Evolutionary conservation across 2,113 vertebrate genomes (phyloP).

Genomic region (Lichenostomus cassidix): DNA sequence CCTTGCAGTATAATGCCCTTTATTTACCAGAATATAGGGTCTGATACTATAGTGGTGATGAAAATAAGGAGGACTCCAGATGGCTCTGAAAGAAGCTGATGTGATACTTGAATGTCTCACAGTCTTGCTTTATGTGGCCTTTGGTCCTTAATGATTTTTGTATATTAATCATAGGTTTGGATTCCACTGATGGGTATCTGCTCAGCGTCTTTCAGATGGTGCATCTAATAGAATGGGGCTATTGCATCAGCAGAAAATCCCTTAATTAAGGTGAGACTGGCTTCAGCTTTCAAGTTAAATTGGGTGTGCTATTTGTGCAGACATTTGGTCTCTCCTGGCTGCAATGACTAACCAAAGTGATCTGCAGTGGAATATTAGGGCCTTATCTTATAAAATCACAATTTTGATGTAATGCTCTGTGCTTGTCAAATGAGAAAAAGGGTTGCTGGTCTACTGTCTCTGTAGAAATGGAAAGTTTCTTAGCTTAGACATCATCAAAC

Average conservation of each 20-base stretch:
- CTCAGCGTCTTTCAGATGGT: not conserved
- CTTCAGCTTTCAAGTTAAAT: not conserved
- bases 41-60: not conserved
- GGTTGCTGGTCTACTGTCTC: not conserved
- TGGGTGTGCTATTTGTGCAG: not conserved
- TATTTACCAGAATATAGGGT: not conserved
- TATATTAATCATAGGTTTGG: not conserved
- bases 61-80: not conserved
- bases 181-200: not conserved
- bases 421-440: not conserved
- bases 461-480: not conserved
- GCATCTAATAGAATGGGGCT: not conserved
- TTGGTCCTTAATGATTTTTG: not conserved
- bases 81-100: not conserved
- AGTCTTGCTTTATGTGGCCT: not conserved
- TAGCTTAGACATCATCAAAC: not conserved
- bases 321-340: not conserved
- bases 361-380: not conserved
- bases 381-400: not conserved
- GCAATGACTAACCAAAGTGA: not conserved
- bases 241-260: not conserved
- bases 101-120: not conserved
- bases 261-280: not conserved
- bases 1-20: not conserved
- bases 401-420: not conserved